These are phyloP conservation scores for Tinea pellionella DNA, from an alignment of 2,888 invertebrate genomes.

Conservation along the genomic window DNA sequence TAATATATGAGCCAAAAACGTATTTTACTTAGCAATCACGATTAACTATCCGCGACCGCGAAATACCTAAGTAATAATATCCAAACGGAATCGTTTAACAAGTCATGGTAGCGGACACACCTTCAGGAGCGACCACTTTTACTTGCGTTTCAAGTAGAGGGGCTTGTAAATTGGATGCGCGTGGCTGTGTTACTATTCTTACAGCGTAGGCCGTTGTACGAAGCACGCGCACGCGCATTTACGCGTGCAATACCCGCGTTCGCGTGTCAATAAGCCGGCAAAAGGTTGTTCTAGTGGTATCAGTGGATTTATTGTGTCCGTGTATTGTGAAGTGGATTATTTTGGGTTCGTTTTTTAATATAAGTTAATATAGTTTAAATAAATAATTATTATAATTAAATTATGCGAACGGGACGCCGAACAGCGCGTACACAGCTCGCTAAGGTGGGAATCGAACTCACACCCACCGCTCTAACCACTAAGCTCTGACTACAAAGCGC, in stretches of 20 bases:
- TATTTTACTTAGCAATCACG: too few relatives aligned
- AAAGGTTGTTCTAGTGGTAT: conserved; percentile 19
- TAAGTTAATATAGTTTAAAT: too few relatives aligned
- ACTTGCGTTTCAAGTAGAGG: conserved; percentile 33
- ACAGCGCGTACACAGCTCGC: too few relatives aligned
- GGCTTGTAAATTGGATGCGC: conserved; percentile 34
- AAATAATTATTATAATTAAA: too few relatives aligned
- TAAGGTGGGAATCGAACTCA: too few relatives aligned
- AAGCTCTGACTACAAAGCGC: too few relatives aligned
- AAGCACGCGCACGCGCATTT: conserved; percentile 31
- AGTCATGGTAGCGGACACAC: conserved; percentile 28
- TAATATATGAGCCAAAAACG: too few relatives aligned
- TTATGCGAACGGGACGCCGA: too few relatives aligned
- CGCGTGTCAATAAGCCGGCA: conserved; percentile 27
- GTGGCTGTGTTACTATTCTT: conserved; percentile 27
- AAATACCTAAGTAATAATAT: too few relatives aligned
- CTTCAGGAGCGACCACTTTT: conserved; percentile 40
- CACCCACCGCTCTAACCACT: too few relatives aligned
- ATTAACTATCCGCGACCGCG: too few relatives aligned
- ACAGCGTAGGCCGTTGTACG: conserved; percentile 16
- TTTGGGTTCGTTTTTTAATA: conserved; percentile 13
- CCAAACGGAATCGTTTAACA: too few relatives aligned
- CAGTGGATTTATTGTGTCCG: neutral
- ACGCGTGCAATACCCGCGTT: conserved; percentile 23
- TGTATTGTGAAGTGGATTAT: conserved; percentile 1